Conservation (phyloP, 2,888 invertebrate species). For the Notodonta ziczac region DNA sequence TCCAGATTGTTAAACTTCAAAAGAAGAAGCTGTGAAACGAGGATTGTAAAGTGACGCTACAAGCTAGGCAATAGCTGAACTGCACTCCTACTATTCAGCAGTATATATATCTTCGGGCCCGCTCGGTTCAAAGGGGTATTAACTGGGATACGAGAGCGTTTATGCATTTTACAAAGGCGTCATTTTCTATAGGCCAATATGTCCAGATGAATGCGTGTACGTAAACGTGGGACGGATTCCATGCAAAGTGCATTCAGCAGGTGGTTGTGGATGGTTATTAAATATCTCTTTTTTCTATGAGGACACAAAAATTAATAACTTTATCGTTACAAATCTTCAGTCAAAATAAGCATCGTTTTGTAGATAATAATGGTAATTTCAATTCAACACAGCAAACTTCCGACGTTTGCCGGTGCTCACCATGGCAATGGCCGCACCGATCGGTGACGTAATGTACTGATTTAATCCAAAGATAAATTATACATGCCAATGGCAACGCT, state of each 20-base stretch:
- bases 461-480: slow-evolving; percentile 35
- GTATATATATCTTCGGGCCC: too few relatives aligned
- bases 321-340: background rate
- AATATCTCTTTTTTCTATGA: too few relatives aligned
- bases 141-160: background rate
- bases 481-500: slow-evolving; percentile 37
- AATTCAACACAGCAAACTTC: slow-evolving; percentile 1
- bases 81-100: too few relatives aligned
- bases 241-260: too few relatives aligned
- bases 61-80: too few relatives aligned
- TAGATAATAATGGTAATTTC: background rate
- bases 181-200: background rate
- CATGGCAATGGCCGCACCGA: slow-evolving; percentile 16
- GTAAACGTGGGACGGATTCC: too few relatives aligned
- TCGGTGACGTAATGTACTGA: slow-evolving; percentile 32
- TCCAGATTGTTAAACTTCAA: too few relatives aligned
- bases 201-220: too few relatives aligned
- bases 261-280: too few relatives aligned
- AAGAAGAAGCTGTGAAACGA: too few relatives aligned
- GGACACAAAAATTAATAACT: too few relatives aligned
- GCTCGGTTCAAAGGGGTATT: background rate
- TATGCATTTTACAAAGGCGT: background rate
- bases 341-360: background rate
- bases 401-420: background rate
- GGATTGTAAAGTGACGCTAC: too few relatives aligned